These are phyloP conservation scores for Drosophila kohkoa DNA, from an alignment of 1,140 invertebrate species.

Conservation along the genomic window DNA sequence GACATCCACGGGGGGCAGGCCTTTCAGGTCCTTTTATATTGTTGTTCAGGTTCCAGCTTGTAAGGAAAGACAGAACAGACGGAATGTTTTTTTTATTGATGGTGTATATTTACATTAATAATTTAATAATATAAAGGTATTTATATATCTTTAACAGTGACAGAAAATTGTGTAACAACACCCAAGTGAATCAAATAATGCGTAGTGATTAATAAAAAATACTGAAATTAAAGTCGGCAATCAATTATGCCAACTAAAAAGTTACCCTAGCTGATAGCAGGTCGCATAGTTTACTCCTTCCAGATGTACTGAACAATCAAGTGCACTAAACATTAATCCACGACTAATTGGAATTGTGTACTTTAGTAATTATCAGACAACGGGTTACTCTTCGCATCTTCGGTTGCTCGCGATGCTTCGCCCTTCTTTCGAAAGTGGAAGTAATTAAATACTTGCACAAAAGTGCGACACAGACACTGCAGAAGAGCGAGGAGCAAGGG, in stretches of 20 bases:
- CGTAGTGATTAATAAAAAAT: neutral
- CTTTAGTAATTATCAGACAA: slow-evolving; percentile 58
- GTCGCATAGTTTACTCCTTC: neutral
- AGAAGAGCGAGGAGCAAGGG: neutral
- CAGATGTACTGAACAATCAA: slow-evolving; percentile 27
- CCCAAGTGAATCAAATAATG: neutral
- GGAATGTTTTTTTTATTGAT: neutral
- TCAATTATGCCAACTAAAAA: neutral
- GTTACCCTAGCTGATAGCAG: neutral
- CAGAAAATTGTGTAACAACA: neutral
- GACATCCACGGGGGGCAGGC: slow-evolving; percentile 23
- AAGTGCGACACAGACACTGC: neutral
- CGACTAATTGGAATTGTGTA: slow-evolving; percentile 59
- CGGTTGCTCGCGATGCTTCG: neutral
- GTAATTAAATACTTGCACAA: slow-evolving; percentile 49
- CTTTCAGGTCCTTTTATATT: neutral
- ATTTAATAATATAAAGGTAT: neutral
- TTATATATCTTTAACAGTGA: neutral
- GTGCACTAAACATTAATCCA: slow-evolving; percentile 56
- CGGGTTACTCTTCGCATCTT: slow-evolving; percentile 3
- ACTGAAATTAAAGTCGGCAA: neutral
- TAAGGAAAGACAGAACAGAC: neutral
- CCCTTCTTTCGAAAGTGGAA: slow-evolving; percentile 24
- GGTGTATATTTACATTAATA: neutral
- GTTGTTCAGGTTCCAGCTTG: neutral